These are phyloP conservation scores for Pleuronectes platessa DNA, from an alignment of 2,113 vertebrate species.

Conservation along the genomic window DNA sequence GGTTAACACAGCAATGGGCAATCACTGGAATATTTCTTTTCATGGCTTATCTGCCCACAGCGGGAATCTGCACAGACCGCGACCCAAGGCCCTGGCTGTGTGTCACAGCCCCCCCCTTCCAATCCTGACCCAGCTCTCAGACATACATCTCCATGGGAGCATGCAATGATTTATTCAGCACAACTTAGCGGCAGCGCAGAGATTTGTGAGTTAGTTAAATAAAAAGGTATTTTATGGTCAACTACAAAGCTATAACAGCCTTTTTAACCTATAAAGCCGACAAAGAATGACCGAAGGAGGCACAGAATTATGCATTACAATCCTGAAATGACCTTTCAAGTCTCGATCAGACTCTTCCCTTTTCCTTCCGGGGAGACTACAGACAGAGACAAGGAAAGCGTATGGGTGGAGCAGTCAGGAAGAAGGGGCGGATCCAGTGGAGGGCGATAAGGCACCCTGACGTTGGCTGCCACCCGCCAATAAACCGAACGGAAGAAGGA, in stretches of 20 bases:
- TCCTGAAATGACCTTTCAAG: conserved; percentile 59
- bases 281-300: conserved; percentile 24
- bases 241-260: conserved; percentile 52
- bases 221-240: conserved; percentile 60
- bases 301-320: conserved; percentile 44
- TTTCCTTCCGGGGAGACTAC: not conserved
- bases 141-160: conserved; percentile 62
- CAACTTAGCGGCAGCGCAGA: conserved; percentile 48
- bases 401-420: not conserved
- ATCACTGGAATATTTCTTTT: conserved; percentile 79
- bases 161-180: conserved; percentile 68
- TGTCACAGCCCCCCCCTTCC: conserved; percentile 45
- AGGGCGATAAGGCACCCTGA: no score
- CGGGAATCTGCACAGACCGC: conserved; percentile 70
- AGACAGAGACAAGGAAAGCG: not conserved
- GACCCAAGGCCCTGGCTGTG: conserved; percentile 48
- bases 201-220: conserved; percentile 66
- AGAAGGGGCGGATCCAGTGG: not conserved
- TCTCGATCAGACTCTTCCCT: conserved; percentile 16
- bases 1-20: conserved; percentile 80
- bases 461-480: no score
- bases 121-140: conserved; percentile 47
- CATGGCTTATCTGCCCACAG: conserved; percentile 75
- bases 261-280: conserved; percentile 60
- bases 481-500: no score